Percentiles rank a stretch among this genome's conserved stretches.
phyloP scores from a whole-genome alignment of 2,113 vertebrate species.

The Tachysurus fulvidraco region DNA sequence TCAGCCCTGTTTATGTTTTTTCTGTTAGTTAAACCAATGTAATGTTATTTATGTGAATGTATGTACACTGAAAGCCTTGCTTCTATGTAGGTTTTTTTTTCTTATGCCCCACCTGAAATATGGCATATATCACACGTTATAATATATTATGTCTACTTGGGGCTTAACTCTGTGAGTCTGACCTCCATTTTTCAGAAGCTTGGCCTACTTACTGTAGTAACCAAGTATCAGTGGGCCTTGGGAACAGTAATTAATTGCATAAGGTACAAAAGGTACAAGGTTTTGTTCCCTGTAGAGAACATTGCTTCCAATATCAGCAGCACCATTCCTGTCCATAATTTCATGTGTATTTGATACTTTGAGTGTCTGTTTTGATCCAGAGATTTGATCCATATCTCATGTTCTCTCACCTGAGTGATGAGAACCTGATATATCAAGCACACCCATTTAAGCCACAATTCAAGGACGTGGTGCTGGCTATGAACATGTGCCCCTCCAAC shows the following conservation, averaged over 20 bases:
- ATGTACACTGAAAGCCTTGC: neutral
- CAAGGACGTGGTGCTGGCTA: constrained; percentile 26
- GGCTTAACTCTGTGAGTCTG: neutral
- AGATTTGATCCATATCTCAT: neutral
- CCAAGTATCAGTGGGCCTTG: neutral
- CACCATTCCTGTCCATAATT: neutral
- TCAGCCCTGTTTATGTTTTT: neutral
- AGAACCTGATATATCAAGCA: neutral
- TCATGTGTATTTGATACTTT: neutral
- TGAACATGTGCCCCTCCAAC: constrained; percentile 48
- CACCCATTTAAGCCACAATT: constrained; percentile 17
- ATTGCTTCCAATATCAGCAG: neutral
- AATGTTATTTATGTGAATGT: neutral
- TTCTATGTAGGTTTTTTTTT: neutral
- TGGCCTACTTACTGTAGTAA: neutral
- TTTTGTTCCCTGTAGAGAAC: neutral
- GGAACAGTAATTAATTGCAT: neutral
- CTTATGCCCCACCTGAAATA: neutral
- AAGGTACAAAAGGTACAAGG: too few species aligned
- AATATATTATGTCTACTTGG: neutral
- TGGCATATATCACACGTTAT: neutral
- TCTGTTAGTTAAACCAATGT: neutral
- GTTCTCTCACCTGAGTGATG: neutral
- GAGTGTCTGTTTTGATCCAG: neutral
- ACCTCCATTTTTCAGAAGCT: neutral